Base-by-base conservation (phyloP, 1,140 invertebrate species). In the Hesperophylax magnus region DNA sequence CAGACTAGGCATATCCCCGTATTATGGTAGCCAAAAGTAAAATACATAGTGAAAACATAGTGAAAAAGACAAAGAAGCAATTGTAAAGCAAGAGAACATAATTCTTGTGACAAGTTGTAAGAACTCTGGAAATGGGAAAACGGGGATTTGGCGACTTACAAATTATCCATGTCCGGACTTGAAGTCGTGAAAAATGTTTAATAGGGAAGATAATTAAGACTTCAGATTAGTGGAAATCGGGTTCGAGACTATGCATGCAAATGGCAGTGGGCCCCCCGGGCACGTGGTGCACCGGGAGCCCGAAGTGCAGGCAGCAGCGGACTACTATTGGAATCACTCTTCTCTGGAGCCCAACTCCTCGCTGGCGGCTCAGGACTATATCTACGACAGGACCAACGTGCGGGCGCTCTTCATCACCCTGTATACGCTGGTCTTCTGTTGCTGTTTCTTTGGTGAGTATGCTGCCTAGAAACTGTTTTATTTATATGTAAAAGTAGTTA, bases 371-470 rank as follows among this genome's bases (percentile, higher is more conserved):
- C 63, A 63, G 52, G 92, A 93, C 34, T 93, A 92, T 81, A 93
- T 93, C 81, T 93, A 93, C 84, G 93, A 94, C 82, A 90, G 93
- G 81, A 89, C 89, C 18, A 92, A 93, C 83, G 89, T 94, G 34
- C 89, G 91, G 85, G 90, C 91, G 77, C 91, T 93, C 84, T 93
- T 93, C 88, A 92, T 93, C 83, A 91, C 90, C 3, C 86, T 94
- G 18, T 94, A 94, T 85, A 92, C 92, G 1, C 87, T 93, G 54
- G 93, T 94, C 6, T 94, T 94, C 86, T 91, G 92, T 86, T 92
- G 91, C 83, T 94, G 93, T 85, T 93, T 94, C 85, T 93, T 93
- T 84, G 93, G 93, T 94, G 86, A 93, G 92, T 91, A 39, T 9
- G 34, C 34, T 39, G 5, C 7, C 34, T 6, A 4, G 34, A 0